Conservation (phyloP, 2,113 vertebrate genomes). For the Platichthys flesus region DNA sequence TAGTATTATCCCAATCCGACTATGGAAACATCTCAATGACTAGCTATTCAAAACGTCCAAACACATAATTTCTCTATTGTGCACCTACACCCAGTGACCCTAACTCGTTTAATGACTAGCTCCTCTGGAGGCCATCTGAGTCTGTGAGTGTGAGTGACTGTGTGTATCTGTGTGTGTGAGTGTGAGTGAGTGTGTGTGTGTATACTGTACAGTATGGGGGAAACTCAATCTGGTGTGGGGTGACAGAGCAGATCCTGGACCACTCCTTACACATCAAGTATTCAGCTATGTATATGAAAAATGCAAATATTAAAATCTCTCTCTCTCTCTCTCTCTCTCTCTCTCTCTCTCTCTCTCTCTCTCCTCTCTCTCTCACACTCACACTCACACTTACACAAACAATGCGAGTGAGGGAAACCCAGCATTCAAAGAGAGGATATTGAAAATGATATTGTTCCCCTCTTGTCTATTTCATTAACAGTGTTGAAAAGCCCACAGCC, state of each 20-base stretch:
- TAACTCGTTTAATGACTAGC: slow-evolving; percentile 63
- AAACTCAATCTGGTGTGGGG: slow-evolving; percentile 73
- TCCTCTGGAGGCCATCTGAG: slow-evolving; percentile 65
- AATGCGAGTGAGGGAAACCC: slow-evolving; percentile 41
- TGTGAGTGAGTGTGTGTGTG: slow-evolving; percentile 41
- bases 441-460: slow-evolving; percentile 69
- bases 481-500: slow-evolving; percentile 75
- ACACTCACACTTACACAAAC: neutral
- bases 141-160: slow-evolving; percentile 25
- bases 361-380: neutral
- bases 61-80: slow-evolving; percentile 75
- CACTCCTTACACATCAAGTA: slow-evolving; percentile 66
- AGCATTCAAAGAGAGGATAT: slow-evolving; percentile 66
- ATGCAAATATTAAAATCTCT: slow-evolving; percentile 41
- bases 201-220: slow-evolving; percentile 55
- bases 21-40: slow-evolving; percentile 74
- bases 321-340: neutral
- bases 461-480: slow-evolving; percentile 79
- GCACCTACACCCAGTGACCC: slow-evolving; percentile 63
- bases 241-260: slow-evolving; percentile 63
- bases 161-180: too few species aligned
- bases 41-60: slow-evolving; percentile 68
- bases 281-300: slow-evolving; percentile 51
- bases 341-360: slow-evolving; percentile 3
- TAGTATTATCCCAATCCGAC: slow-evolving; percentile 56